Conservation (phyloP, 2,797 vertebrate genomes). For the Diceros bicornis region DNA sequence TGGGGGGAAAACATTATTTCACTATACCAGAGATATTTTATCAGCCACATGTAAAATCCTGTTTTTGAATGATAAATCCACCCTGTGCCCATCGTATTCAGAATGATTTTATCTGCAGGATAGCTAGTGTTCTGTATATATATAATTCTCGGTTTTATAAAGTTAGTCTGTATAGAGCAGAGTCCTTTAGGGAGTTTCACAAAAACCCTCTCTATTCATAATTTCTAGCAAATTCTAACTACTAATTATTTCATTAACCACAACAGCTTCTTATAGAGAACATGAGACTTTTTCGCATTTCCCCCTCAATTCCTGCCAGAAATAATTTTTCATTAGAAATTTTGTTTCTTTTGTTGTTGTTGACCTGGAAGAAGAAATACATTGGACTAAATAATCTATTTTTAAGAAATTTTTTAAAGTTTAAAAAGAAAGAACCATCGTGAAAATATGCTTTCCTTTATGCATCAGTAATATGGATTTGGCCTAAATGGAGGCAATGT, state of each 20-base stretch:
- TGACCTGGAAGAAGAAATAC: slow-evolving; percentile 34
- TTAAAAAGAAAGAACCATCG: neutral
- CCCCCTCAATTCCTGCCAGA: neutral
- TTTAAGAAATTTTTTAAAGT: slow-evolving; percentile 49
- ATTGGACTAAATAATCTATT: neutral
- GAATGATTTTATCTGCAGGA: neutral
- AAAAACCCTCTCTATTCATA: slow-evolving; percentile 14
- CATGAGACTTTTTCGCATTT: slow-evolving; percentile 20
- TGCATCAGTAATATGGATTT: neutral
- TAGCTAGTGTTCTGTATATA: neutral
- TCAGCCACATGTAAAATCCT: neutral
- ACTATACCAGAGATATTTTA: neutral
- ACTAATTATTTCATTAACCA: slow-evolving; percentile 61
- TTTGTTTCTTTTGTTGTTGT: neutral
- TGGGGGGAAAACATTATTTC: neutral
- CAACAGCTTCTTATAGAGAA: neutral
- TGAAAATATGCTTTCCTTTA: neutral
- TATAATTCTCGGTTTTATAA: neutral
- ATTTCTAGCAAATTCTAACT: slow-evolving; percentile 51
- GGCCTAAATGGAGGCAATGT: neutral
- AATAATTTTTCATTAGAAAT: slow-evolving; percentile 22
- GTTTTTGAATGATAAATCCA: slow-evolving; percentile 20
- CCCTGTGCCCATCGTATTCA: neutral
- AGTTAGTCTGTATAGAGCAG: slow-evolving; percentile 1
- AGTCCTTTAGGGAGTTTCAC: neutral